Conservation (phyloP, 2,888 invertebrate species). For the Polietes domitor region DNA sequence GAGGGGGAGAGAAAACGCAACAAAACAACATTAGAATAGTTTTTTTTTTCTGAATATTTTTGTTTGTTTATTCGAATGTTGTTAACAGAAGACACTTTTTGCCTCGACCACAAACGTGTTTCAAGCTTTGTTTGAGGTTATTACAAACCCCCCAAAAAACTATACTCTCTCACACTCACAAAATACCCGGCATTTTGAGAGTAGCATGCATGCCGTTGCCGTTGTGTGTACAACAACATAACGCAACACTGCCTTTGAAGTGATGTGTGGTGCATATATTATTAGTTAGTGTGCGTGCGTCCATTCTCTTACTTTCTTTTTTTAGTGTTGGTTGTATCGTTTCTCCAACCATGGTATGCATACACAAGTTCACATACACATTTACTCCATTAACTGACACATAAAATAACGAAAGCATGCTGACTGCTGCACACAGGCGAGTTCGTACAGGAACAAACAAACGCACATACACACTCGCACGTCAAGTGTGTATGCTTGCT, state of each 20-base stretch:
- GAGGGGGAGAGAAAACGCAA: background rate
- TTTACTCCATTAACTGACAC: background rate
- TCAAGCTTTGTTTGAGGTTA: background rate
- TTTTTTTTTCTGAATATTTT: background rate
- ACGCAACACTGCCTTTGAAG: background rate
- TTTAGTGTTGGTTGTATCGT: background rate
- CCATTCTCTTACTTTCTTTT: background rate
- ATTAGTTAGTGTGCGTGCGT: slow-evolving; percentile 7
- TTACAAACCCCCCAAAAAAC: slow-evolving; percentile 7
- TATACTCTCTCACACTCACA: background rate
- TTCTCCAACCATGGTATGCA: background rate
- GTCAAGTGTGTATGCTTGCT: background rate
- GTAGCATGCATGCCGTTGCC: background rate
- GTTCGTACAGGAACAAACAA: background rate
- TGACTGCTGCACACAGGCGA: background rate
- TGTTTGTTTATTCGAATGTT: slow-evolving; percentile 1
- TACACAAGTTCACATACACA: background rate
- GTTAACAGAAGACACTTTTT: background rate
- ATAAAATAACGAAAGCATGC: background rate
- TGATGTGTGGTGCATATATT: slow-evolving; percentile 30
- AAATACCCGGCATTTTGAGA: slow-evolving; percentile 26
- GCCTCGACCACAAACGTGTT: slow-evolving; percentile 15
- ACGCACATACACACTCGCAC: background rate
- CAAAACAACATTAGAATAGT: background rate
- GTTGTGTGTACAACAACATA: background rate